Base-by-base conservation (phyloP, 1,140 invertebrate species). In the Lepidotrigona ventralis region DNA sequence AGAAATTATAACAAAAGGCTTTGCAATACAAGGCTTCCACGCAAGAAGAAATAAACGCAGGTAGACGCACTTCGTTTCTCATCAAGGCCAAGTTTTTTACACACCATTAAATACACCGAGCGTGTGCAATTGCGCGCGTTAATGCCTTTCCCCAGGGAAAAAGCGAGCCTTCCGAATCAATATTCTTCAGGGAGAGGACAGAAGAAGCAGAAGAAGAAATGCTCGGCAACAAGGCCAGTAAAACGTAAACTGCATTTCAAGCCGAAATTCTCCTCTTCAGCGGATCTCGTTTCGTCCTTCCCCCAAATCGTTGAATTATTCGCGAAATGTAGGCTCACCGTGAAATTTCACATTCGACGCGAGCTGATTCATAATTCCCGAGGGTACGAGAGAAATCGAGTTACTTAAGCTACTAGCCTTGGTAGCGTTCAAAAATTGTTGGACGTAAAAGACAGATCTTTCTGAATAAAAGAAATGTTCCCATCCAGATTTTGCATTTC, bases 71-170 rank as follows among this genome's bases (percentile, higher is more conserved):
- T 4, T 21, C 60, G 46, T 5, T 39, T 54, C 23, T 29, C 68
- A 73, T 33, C 79, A 46, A 63, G 60, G 60, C 33, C 21, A 6
- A 19, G 12, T 29, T 72, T 76, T n/a, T 81, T 63, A 56, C 53
- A 56, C 17, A n/a, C 11, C 64, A 33, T 76, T 81, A 66, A 74
- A 26, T 46, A 64, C 51, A 39, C 21, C 26, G n/a, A 29, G 56
- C 33, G 15, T 29, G 56, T 46, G 46, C 63, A 75, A 26, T 78
- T 56, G 21, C 23, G 14, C 21, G 8, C 56, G 39, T 58, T 19
- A 19, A 21, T 4, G 29, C n/a, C 2, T 33, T n/a, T 33, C 33
- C 2, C 9, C 26, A 19, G 17, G 46, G 8, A 12, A 29, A 19
- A 73, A 33, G 9, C 23, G 3, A 21, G 39, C 39, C 4, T 39